These are phyloP conservation scores for Siniperca chuatsi DNA, from an alignment of 2,113 vertebrate species.

Conservation along the genomic window DNA sequence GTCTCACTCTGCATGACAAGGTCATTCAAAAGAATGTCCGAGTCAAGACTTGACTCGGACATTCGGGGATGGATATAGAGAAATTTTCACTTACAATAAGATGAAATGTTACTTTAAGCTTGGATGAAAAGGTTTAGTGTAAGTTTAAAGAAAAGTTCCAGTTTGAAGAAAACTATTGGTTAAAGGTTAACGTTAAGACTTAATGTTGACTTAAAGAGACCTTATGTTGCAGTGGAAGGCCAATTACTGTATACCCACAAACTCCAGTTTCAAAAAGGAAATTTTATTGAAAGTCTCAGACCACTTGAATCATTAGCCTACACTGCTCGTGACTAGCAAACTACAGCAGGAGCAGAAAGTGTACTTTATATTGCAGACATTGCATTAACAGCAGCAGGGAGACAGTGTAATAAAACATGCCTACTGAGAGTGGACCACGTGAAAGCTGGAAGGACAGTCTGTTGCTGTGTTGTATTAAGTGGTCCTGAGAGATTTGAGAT, in stretches of 20 bases:
- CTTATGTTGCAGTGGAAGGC: not conserved
- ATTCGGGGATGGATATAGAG: too few species aligned
- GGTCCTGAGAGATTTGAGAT: constrained; percentile 48
- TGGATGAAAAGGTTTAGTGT: not conserved
- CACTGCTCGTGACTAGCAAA: not conserved
- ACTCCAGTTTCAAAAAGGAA: not conserved
- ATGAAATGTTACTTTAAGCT: not conserved
- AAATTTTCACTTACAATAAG: not conserved
- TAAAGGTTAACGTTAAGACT: not conserved
- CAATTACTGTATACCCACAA: not conserved
- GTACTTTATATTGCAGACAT: not conserved
- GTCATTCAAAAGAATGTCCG: not conserved
- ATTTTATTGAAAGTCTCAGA: not conserved
- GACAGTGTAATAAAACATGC: constrained; percentile 31
- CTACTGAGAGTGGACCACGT: constrained; percentile 41
- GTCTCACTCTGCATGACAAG: not conserved
- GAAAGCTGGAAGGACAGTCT: constrained; percentile 42
- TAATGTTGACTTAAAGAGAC: not conserved
- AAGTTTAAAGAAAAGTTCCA: not conserved
- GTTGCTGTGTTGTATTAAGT: constrained; percentile 51
- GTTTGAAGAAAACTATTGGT: not conserved
- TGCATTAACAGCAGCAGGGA: constrained; percentile 26
- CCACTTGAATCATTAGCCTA: not conserved
- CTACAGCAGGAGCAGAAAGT: constrained; percentile 3
- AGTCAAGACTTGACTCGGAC: not conserved